Conservation (phyloP, 1,140 invertebrate species). For the Platorchestia sp. region DNA sequence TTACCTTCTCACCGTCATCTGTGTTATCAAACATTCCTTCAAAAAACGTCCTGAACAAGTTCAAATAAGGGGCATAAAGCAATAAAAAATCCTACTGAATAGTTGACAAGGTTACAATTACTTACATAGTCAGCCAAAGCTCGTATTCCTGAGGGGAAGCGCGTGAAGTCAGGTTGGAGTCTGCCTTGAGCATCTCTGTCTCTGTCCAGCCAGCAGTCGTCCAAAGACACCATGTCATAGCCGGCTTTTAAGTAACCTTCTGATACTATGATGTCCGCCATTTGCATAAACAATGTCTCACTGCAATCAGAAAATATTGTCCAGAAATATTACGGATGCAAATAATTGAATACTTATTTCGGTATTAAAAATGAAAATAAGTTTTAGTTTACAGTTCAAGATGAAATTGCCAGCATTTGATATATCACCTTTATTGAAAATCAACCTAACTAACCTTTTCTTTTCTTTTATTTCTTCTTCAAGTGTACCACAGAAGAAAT, state of each 20-base stretch:
- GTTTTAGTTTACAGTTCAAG: no score
- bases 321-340: background rate
- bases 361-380: background rate
- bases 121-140: constrained; percentile 92
- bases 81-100: background rate
- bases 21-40: background rate
- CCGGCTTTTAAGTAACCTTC: constrained; percentile 91
- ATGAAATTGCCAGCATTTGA: no score
- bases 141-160: constrained; percentile 95
- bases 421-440: no score
- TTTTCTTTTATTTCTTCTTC: no score
- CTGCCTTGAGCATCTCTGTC: constrained; percentile 81
- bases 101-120: constrained; percentile 60
- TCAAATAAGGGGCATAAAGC: background rate
- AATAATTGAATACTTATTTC: background rate
- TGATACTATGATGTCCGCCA: constrained; percentile 89
- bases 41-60: background rate
- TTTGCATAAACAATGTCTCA: constrained; percentile 90
- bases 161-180: constrained; percentile 85
- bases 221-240: constrained; percentile 94
- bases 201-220: constrained; percentile 95
- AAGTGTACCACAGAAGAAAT: no score
- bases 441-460: no score
- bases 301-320: constrained; percentile 75
- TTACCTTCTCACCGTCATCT: background rate